phyloP scores from a whole-genome alignment of 1,140 invertebrate genomes.

The Bombus polaris region DNA sequence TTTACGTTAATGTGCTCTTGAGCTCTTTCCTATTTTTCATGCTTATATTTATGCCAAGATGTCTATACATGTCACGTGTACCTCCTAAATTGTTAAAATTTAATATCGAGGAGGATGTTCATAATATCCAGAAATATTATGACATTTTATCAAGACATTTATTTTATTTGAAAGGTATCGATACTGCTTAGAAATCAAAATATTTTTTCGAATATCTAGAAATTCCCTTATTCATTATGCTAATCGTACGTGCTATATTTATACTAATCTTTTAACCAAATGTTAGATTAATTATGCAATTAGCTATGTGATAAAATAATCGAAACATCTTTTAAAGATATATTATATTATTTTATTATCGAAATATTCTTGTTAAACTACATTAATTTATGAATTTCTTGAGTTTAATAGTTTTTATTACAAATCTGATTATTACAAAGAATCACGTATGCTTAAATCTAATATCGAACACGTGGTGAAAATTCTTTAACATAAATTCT shows the following conservation, averaged over 20 bases:
- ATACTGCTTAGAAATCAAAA: neutral
- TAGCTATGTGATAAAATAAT: neutral
- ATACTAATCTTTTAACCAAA: neutral
- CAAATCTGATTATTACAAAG: neutral
- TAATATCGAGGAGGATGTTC: neutral
- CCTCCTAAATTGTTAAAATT: neutral
- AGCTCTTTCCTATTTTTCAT: neutral
- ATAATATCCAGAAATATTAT: no score
- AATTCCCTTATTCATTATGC: no score
- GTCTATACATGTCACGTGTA: neutral
- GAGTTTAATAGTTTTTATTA: neutral
- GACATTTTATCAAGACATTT: neutral
- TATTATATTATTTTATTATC: neutral
- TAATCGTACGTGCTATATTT: neutral
- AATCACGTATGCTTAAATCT: neutral
- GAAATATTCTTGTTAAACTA: neutral
- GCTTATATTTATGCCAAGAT: neutral
- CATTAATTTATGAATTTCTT: neutral
- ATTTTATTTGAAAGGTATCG: neutral
- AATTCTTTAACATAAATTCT: neutral
- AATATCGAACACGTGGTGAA: neutral
- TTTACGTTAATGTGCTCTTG: slow-evolving; percentile 6
- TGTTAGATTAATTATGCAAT: neutral
- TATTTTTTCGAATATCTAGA: neutral
- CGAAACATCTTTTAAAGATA: neutral